Base-by-base conservation (phyloP, 2,797 vertebrate genomes). In the Leptatherina wallacei region DNA sequence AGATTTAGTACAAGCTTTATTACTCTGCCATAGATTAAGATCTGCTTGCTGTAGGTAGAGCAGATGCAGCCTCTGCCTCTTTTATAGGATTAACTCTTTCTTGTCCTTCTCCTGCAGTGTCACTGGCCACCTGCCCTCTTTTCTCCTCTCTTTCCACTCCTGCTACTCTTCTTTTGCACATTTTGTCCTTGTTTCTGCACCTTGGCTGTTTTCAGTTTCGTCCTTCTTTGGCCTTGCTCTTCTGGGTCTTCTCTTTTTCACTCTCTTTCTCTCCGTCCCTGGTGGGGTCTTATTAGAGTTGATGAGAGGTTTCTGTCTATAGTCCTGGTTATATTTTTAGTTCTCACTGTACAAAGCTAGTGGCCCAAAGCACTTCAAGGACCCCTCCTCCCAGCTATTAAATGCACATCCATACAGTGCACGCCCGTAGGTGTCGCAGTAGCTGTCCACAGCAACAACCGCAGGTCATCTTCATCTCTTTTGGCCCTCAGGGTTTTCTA, bases 301-400 rank as follows among this genome's bases (percentile, higher is more conserved):
- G 91, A 89, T 88, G 87, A 90, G 86, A 87, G 87, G 78, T 86
- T 90, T 92, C 89, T 88, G 81, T 89, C 79, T 90, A 81, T 89
- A 87, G 86, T 83, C 75, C 71, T 59, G 81, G 78, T 84, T 92
- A 86, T 94, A 94, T 94, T 93, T 93, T 93, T 93, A 93, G 90
- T 68, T 74, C 75, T 67, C 51, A 55, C 81, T 80, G 84, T 83
- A 78, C 62, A 56, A 82, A 88, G 86, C 81, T 81, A 77, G 65
- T 85, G 80, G 79, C 87, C 84, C 51, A 42, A 65, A 88, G 89
- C 87, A 49, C 82, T 88, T 75, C 69, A 82, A 87, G 89, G 82
- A 88, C 84, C 86, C 85, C 66, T 83, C 81, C 71, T 72, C 73
- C 65, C 32, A 32, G 69, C 81, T 69, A 70, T 86, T 75, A 64